Base-by-base conservation (phyloP, 2,113 vertebrate species). In the Seriola dumerili region DNA sequence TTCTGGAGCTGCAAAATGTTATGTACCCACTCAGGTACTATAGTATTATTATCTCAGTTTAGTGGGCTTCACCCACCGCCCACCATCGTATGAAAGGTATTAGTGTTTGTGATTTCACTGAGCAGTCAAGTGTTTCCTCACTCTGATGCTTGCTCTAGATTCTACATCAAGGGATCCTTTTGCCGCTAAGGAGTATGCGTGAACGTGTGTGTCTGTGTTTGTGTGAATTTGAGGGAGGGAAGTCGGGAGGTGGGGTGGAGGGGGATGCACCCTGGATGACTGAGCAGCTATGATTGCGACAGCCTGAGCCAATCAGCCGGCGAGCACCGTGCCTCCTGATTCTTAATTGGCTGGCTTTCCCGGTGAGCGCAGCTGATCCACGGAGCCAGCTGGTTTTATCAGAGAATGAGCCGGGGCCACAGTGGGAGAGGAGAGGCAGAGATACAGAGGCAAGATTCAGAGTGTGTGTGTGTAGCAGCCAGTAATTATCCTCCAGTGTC, bases 311-410 rank as follows among this genome's bases (percentile, higher is more conserved):
- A 95, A 96, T 96, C 93, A 83, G 92, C 69, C 29, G 19, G 57
- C 82, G 76, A 73, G 88, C 76, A 63, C 67, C 87, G 8, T 85
- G 78, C 85, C 89, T 93, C 87, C 91, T 88, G 92, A 72, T 71
- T 90, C 77, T 91, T 95, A 94, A 96, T 96, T 95, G 95, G 95
- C 90, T 91, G 89, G 74, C 65, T 71, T 76, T 86, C 73, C 84
- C 82, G 38, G 93, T 36, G 74, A 92, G 92, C 75, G 79, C 91
- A 86, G 91, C 93, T 87, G 92, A 94, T 92, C 78, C 81, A 81
- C 67, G 84, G 89, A 91, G 84, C 90, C 91, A 85, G 90, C 89
- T 83, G 85, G 84, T 84, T 93, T 85, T 81, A 90, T 92, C 88
- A 91, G 88, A 90, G 88, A 91, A 75, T 17, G 81, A 90, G 90